Evolutionary conservation across 2,797 vertebrate species (phyloP).

Genomic region (Manis crassicaudata): DNA sequence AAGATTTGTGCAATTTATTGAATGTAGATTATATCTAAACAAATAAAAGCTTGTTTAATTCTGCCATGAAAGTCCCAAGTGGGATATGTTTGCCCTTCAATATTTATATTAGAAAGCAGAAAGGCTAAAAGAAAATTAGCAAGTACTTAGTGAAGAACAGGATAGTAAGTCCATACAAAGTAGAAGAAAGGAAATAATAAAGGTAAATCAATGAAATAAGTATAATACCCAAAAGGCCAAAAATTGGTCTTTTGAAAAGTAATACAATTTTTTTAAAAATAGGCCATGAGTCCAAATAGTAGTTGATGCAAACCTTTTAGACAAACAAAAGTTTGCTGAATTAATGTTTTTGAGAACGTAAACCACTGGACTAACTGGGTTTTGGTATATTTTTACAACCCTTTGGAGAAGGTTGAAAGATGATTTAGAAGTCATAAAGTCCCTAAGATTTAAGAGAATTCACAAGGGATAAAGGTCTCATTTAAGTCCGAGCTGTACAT

Average conservation of each 20-base stretch:
- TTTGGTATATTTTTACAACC: constrained; percentile 1
- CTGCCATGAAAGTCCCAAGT: not conserved
- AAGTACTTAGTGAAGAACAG: not conserved
- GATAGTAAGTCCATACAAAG: not conserved
- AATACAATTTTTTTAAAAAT: not conserved
- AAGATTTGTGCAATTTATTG: not conserved
- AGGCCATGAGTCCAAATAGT: not conserved
- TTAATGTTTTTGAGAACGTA: not conserved
- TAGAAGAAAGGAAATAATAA: constrained; percentile 13
- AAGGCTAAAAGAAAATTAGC: constrained; percentile 1
- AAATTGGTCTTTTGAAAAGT: constrained; percentile 11
- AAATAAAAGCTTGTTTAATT: constrained; percentile 11
- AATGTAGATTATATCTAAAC: constrained; percentile 1
- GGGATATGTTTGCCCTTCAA: not conserved
- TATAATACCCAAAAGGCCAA: not conserved
- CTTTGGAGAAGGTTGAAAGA: not conserved
- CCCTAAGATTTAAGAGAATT: not conserved
- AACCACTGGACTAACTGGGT: not conserved
- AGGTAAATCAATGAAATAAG: constrained; percentile 20
- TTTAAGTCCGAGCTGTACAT: not conserved
- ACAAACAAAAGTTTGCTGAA: not conserved
- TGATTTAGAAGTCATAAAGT: constrained; percentile 1
- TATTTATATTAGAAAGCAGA: constrained; percentile 5
- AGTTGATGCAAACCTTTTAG: not conserved
- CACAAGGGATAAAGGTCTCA: not conserved